Conservation (phyloP, 2,888 invertebrate species). For the Noctua janthe region DNA sequence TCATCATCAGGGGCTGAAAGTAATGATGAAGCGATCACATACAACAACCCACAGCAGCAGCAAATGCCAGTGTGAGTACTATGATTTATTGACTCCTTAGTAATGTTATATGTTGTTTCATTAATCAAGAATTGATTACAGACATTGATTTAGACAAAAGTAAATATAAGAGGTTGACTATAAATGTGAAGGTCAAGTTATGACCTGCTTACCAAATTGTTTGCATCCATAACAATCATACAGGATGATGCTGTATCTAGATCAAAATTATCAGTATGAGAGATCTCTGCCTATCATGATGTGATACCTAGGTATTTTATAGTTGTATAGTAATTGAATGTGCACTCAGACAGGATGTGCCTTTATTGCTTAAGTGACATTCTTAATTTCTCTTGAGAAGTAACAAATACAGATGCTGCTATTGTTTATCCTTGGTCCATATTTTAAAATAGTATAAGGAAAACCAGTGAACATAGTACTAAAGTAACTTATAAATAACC, state of each 20-base stretch:
- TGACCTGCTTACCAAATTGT: conserved; percentile 23
- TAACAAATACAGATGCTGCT: conserved; percentile 20
- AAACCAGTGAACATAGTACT: conserved; percentile 12
- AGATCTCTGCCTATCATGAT: conserved; percentile 3
- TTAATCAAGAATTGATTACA: neutral
- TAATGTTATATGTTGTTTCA: neutral
- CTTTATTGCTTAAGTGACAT: conserved; percentile 46
- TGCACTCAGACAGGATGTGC: conserved; percentile 52
- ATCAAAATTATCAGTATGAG: conserved; percentile 11
- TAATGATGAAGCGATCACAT: conserved; percentile 96
- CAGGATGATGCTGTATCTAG: conserved; percentile 22
- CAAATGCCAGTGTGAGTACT: conserved; percentile 94
- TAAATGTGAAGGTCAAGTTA: conserved; percentile 18
- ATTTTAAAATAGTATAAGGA: conserved; percentile 7
- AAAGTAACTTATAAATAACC: neutral
- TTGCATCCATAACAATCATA: conserved; percentile 27
- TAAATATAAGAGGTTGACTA: conserved; percentile 6
- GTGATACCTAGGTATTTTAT: conserved; percentile 5
- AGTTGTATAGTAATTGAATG: conserved; percentile 34
- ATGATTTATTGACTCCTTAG: conserved; percentile 21
- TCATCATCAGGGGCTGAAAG: conserved; percentile 98
- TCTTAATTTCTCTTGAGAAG: conserved; percentile 34
- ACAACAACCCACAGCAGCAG: conserved; percentile 94
- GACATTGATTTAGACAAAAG: neutral
- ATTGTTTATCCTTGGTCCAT: conserved; percentile 3